Conservation (phyloP, 2,888 invertebrate genomes). For the Nebria salina region DNA sequence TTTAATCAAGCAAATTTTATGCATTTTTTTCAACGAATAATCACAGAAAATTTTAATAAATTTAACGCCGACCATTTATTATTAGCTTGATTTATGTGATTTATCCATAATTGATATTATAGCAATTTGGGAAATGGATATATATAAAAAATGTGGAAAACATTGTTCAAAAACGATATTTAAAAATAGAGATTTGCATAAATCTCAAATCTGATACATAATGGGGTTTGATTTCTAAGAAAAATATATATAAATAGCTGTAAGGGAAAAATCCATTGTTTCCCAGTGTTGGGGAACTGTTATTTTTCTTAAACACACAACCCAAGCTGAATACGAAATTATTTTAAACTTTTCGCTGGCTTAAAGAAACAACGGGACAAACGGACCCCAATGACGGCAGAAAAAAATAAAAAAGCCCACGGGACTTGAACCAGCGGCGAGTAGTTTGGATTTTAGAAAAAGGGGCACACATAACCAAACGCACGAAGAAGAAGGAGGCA, state of each 20-base stretch:
- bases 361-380: constrained; percentile 32
- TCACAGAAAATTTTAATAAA: too few relatives aligned
- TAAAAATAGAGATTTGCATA: background rate
- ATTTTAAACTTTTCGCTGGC: constrained; percentile 44
- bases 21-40: too few relatives aligned
- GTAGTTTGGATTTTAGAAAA: background rate
- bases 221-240: background rate
- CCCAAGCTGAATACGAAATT: constrained; percentile 39
- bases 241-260: background rate
- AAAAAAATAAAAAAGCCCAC: constrained; percentile 2
- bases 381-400: constrained; percentile 34
- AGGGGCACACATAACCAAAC: background rate
- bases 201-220: background rate
- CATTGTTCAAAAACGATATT: background rate
- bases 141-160: background rate
- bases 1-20: too few relatives aligned
- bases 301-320: constrained; percentile 44
- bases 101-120: too few relatives aligned
- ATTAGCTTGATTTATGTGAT: too few relatives aligned
- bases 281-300: background rate
- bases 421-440: constrained; percentile 23
- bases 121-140: too few relatives aligned
- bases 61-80: too few relatives aligned
- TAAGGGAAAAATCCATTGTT: background rate
- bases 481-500: too few relatives aligned